Percentiles rank a stretch among this genome's conserved stretches.
These are phyloP conservation scores for Zygogramma bicolorata DNA, from an alignment of 2,888 invertebrate species.

Conservation along the genomic window DNA sequence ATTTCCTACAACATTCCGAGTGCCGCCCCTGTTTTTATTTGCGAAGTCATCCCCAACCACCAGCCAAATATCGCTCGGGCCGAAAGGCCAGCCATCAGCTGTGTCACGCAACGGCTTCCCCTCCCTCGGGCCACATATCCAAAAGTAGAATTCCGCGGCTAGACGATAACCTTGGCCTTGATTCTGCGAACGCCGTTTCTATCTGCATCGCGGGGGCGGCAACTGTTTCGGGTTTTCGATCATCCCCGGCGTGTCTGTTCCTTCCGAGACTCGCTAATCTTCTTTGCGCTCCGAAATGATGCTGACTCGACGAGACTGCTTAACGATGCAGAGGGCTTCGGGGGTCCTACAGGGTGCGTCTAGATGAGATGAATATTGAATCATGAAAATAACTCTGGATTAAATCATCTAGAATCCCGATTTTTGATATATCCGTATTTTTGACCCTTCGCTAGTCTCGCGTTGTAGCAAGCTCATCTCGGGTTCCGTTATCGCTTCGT, in stretches of 20 bases:
- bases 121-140: conserved; percentile 4
- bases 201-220: conserved; percentile 39
- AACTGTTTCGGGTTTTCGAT: conserved; percentile 4
- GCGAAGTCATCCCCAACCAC: not conserved
- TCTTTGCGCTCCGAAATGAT: conserved; percentile 18
- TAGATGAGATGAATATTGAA: not conserved
- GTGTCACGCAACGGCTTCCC: conserved; percentile 16
- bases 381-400: no score
- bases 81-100: conserved; percentile 6
- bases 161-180: conserved; percentile 39
- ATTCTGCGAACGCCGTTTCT: conserved; percentile 29
- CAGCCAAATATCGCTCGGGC: not conserved
- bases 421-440: no score
- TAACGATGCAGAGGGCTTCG: not conserved
- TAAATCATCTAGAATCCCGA: no score
- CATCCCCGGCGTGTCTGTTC: conserved; percentile 30
- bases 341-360: not conserved
- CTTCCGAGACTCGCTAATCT: conserved; percentile 28
- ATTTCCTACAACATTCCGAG: not conserved
- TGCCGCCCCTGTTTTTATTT: not conserved
- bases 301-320: conserved; percentile 25
- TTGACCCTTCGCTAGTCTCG: no score
- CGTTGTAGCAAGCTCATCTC: no score
- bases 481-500: no score
- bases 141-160: conserved; percentile 40